These are phyloP conservation scores for Mercenaria mercenaria DNA, from an alignment of 1,140 invertebrate genomes.

Conservation along the genomic window DNA sequence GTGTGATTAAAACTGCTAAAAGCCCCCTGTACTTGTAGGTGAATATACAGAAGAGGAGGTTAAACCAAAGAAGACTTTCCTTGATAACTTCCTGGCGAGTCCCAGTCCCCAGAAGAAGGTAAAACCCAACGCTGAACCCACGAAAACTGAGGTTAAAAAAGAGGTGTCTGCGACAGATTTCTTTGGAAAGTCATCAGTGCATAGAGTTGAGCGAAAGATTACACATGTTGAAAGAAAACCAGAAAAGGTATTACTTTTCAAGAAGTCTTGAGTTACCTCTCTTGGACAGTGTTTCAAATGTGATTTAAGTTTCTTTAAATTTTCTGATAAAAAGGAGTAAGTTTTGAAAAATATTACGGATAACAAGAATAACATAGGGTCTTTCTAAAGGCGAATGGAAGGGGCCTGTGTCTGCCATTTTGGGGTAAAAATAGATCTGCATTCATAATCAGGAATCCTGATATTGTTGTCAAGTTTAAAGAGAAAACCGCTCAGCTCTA, in stretches of 20 bases:
- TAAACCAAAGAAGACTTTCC: conserved; percentile 66
- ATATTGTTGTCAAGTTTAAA: no score
- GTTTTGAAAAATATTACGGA: no score
- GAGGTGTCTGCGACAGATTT: conserved; percentile 78
- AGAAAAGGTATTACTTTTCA: not conserved
- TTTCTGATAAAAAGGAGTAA: no score
- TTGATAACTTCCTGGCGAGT: conserved; percentile 73
- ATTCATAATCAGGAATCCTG: no score
- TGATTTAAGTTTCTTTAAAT: no score
- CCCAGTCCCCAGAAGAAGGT: conserved; percentile 61
- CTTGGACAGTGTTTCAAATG: not conserved
- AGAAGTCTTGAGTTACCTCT: not conserved
- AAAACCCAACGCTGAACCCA: not conserved
- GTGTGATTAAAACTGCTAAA: no score
- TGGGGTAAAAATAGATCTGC: no score
- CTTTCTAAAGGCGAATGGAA: no score
- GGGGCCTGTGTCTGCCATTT: no score
- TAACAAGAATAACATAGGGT: no score
- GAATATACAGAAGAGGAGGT: conserved; percentile 64
- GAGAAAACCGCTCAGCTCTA: no score
- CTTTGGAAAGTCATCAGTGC: conserved; percentile 77
- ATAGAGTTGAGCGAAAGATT: conserved; percentile 74
- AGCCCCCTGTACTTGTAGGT: no score
- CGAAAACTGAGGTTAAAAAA: conserved; percentile 18
- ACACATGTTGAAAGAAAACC: conserved; percentile 60